phyloP scores from a whole-genome alignment of 2,888 invertebrate species.

The Agriotes lineatus region DNA sequence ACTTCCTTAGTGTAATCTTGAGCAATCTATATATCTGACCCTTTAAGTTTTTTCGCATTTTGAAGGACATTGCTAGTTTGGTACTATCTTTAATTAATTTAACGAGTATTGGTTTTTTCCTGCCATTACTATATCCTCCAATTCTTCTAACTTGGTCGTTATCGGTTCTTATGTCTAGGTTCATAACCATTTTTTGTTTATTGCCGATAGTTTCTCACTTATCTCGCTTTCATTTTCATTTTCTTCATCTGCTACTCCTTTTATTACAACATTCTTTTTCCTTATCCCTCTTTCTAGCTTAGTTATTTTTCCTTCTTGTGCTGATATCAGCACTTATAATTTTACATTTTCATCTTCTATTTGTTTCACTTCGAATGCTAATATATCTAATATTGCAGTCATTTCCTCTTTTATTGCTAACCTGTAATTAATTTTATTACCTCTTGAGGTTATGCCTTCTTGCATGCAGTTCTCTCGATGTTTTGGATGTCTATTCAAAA shows the following conservation, averaged over 20 bases:
- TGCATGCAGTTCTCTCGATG: too few relatives aligned
- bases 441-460: too few relatives aligned
- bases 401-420: not conserved
- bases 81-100: too few relatives aligned
- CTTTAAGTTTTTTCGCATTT: not conserved
- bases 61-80: not conserved
- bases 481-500: not conserved
- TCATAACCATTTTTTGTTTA: not conserved
- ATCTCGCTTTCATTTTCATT: not conserved
- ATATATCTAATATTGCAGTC: not conserved
- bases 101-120: too few relatives aligned
- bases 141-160: not conserved
- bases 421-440: too few relatives aligned
- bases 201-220: not conserved
- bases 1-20: too few relatives aligned
- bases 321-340: not conserved
- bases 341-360: not conserved
- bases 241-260: too few relatives aligned
- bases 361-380: not conserved
- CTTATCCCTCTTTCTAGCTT: too few relatives aligned
- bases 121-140: too few relatives aligned
- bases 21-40: too few relatives aligned
- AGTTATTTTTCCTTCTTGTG: too few relatives aligned
- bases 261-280: too few relatives aligned
- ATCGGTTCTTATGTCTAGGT: not conserved